Conservation (phyloP, 2,888 invertebrate genomes). For the Elegia similella region DNA sequence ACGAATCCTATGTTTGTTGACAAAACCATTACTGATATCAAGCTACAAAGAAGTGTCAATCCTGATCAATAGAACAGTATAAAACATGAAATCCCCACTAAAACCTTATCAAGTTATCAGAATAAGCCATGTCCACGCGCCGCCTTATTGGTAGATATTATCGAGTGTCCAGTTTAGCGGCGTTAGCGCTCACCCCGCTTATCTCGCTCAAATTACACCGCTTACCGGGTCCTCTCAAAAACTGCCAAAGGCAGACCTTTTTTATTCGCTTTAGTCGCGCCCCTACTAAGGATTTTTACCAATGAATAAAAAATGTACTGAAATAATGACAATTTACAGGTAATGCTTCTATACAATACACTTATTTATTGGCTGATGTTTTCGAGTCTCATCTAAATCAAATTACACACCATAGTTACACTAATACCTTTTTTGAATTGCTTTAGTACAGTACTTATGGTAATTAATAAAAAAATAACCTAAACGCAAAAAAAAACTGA, state of each 20-base stretch:
- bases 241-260: conserved; percentile 57
- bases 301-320: too few species aligned
- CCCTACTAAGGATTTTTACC: conserved; percentile 44
- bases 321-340: too few species aligned
- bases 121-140: conserved; percentile 34
- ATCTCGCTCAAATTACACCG: conserved; percentile 70
- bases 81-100: conserved; percentile 24
- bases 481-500: too few species aligned
- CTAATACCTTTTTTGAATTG: too few species aligned
- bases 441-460: too few species aligned
- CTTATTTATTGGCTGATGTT: too few species aligned
- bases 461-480: too few species aligned
- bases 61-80: not conserved
- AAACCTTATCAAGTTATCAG: conserved; percentile 34
- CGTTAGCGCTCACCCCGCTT: conserved; percentile 53
- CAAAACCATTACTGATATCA: too few species aligned
- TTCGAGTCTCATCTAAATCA: too few species aligned
- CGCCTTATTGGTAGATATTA: conserved; percentile 58
- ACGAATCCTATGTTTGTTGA: too few species aligned
- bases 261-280: conserved; percentile 48
- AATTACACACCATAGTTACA: too few species aligned
- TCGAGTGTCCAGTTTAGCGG: conserved; percentile 42
- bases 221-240: conserved; percentile 64
- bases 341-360: too few species aligned
- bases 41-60: not conserved